phyloP scores from a whole-genome alignment of 2,797 vertebrate genomes.

The Characodon lateralis region DNA sequence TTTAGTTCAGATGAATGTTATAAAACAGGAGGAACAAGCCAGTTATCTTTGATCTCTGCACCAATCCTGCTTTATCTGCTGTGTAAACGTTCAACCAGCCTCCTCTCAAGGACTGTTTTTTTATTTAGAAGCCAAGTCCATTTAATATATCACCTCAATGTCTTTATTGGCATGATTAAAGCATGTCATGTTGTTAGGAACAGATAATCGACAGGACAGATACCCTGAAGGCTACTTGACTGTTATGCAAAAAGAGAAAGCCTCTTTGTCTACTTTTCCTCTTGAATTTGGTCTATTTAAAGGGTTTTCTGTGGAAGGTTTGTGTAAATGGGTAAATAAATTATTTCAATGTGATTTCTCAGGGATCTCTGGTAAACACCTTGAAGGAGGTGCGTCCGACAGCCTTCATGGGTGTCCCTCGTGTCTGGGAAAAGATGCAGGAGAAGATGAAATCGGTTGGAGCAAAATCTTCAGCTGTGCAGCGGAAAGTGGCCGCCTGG shows the following conservation, averaged over 20 bases:
- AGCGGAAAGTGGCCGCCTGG: conserved; percentile 87
- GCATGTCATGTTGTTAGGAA: conserved; percentile 27
- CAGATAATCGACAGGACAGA: neutral
- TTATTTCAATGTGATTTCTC: neutral
- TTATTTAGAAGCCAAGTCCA: neutral
- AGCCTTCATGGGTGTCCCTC: conserved; percentile 90
- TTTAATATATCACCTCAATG: neutral
- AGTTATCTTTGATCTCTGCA: neutral
- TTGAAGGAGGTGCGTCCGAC: conserved; percentile 91
- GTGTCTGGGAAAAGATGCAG: conserved; percentile 97
- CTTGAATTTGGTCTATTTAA: neutral
- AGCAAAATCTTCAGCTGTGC: conserved; percentile 83
- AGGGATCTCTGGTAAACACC: conserved; percentile 90
- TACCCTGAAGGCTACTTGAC: neutral
- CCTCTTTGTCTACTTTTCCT: conserved; percentile 1
- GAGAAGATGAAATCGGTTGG: conserved; percentile 87
- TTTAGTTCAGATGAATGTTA: neutral
- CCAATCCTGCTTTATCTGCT: neutral
- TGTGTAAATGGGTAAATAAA: neutral
- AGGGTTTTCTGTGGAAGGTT: neutral
- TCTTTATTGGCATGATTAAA: neutral
- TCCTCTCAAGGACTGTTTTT: neutral
- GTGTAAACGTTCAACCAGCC: neutral
- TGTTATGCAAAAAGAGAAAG: neutral
- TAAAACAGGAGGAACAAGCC: neutral